phyloP scores from a whole-genome alignment of 2,797 vertebrate genomes.

The Megalops cyprinoides region DNA sequence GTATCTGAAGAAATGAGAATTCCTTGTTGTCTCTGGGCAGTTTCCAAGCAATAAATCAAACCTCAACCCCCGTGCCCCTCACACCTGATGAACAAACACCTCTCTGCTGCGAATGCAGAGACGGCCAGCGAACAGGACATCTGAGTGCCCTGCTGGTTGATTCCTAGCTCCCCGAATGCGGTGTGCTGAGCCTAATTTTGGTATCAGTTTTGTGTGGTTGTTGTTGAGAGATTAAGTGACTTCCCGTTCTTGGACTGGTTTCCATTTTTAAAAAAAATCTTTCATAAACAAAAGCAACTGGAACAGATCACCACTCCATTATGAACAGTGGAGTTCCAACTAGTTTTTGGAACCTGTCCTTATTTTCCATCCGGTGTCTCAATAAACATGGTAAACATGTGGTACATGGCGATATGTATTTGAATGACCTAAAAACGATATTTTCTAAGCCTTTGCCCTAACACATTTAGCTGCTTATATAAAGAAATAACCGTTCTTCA shows the following conservation, averaged over 20 bases:
- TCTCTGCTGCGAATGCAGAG: constrained; percentile 32
- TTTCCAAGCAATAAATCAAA: constrained; percentile 44
- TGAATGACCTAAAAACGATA: neutral
- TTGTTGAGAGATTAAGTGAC: neutral
- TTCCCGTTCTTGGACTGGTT: constrained; percentile 9
- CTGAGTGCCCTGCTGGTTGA: constrained; percentile 26
- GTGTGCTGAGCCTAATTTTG: constrained; percentile 29
- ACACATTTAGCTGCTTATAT: neutral
- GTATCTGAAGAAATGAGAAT: too few relatives aligned
- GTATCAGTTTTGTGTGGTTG: constrained; percentile 7
- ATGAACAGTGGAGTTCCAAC: neutral
- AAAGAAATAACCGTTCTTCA: neutral
- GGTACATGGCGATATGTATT: neutral
- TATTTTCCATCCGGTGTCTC: neutral
- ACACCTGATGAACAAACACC: constrained; percentile 34
- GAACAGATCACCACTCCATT: neutral
- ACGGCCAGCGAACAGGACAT: constrained; percentile 35
- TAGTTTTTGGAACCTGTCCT: neutral
- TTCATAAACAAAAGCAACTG: neutral
- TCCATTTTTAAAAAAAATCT: neutral
- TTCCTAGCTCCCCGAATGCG: constrained; percentile 24
- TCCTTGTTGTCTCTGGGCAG: constrained; percentile 52
- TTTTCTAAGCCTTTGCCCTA: neutral
- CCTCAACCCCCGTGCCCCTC: constrained; percentile 30
- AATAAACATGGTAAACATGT: neutral